Evolutionary conservation across 2,888 invertebrate species (phyloP).

Genomic region (Hymenopus coronatus): DNA sequence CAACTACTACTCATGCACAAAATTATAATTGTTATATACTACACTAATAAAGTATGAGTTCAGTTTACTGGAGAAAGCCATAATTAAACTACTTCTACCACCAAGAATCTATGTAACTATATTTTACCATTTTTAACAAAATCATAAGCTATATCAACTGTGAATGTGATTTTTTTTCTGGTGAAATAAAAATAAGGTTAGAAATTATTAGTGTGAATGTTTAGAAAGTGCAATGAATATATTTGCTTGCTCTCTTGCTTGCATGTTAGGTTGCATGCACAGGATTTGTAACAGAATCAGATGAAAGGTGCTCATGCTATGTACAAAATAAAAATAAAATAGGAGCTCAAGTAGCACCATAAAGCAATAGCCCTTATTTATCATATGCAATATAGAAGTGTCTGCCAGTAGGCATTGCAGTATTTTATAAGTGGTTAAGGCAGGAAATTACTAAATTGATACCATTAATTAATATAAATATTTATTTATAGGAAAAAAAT

Average conservation of each 20-base stretch:
- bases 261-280: neutral
- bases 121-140: neutral
- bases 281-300: neutral
- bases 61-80: neutral
- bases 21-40: neutral
- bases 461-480: no score
- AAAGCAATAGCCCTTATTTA: neutral
- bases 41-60: neutral
- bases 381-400: neutral
- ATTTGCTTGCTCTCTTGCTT: neutral
- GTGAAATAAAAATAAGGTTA: neutral
- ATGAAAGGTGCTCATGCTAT: constrained; percentile 1
- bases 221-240: neutral
- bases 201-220: neutral
- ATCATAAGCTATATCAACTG: neutral
- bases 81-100: neutral
- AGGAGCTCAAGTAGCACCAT: neutral
- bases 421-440: neutral
- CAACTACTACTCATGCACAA: neutral
- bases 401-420: neutral
- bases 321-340: neutral
- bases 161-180: neutral
- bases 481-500: neutral
- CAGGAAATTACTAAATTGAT: no score
- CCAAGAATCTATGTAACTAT: neutral